Evolutionary conservation across 1,140 invertebrate species (phyloP).

Genomic region (Arctopsyche grandis): DNA sequence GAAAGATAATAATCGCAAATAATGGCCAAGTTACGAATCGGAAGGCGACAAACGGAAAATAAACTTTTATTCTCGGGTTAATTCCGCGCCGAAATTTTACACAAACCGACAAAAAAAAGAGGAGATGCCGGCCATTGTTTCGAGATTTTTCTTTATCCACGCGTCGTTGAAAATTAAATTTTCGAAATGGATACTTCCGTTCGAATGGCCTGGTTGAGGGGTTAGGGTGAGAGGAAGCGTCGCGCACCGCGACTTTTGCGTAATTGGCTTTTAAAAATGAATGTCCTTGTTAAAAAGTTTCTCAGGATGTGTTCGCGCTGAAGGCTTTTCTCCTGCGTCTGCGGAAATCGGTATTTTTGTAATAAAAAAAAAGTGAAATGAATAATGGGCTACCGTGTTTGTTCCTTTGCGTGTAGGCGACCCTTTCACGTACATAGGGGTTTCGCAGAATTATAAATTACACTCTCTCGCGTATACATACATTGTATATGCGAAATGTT

Average conservation of each 20-base stretch:
- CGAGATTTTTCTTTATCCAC: conserved; percentile 1
- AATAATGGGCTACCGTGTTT: conserved; percentile 5
- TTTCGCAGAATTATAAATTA: not conserved
- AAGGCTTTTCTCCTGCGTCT: not conserved
- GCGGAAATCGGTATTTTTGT: not conserved
- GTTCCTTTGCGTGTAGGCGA: not conserved
- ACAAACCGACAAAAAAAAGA: no score
- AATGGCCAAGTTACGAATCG: conserved; percentile 14
- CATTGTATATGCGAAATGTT: no score
- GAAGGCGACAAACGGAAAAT: conserved; percentile 24
- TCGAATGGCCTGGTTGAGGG: not conserved
- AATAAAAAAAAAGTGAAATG: not conserved
- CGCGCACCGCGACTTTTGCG: not conserved
- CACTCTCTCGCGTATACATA: not conserved
- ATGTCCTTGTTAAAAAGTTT: conserved; percentile 30
- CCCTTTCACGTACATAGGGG: not conserved
- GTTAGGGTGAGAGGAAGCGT: not conserved
- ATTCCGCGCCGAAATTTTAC: not conserved
- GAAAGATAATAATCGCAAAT: not conserved
- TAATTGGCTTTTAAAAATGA: conserved; percentile 35
- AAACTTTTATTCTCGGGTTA: conserved; percentile 2
- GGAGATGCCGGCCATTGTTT: not conserved
- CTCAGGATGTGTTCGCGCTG: not conserved
- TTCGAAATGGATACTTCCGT: conserved; percentile 16
- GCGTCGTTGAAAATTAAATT: conserved; percentile 20